phyloP scores from a whole-genome alignment of 1,140 invertebrate species.

The Neodiprion fabricii region DNA sequence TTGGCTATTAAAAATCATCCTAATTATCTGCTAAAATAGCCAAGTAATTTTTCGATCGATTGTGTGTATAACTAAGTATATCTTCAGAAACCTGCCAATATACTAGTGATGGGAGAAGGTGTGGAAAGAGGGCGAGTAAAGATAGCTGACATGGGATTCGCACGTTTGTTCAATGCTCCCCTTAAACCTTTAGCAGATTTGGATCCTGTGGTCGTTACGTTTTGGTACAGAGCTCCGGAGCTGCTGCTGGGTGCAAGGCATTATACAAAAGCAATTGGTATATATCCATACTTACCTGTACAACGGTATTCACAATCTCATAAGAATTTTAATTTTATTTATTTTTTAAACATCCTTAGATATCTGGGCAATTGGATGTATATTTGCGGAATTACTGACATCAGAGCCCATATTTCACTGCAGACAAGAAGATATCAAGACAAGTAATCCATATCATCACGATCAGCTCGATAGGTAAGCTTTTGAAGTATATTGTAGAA shows the following conservation, averaged over 20 bases:
- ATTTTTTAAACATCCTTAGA: conserved; percentile 65
- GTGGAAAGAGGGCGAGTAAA: conserved; percentile 96
- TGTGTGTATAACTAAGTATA: conserved; percentile 20
- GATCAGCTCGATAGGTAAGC: conserved; percentile 90
- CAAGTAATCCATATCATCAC: conserved; percentile 99
- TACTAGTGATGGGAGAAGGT: conserved; percentile 99
- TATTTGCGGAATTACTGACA: conserved; percentile 96
- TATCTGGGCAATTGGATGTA: conserved; percentile 99
- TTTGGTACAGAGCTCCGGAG: conserved; percentile 99
- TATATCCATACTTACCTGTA: conserved; percentile 22
- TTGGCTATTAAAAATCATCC: no score
- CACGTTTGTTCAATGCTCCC: conserved; percentile 97
- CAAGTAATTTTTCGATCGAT: not conserved
- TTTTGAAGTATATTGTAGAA: not conserved
- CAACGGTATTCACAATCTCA: not conserved
- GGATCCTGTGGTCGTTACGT: conserved; percentile 99
- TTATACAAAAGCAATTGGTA: conserved; percentile 98
- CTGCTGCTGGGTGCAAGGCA: conserved; percentile 94
- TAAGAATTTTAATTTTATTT: conserved; percentile 8
- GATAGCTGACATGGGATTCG: conserved; percentile 99
- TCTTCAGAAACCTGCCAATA: conserved; percentile 96
- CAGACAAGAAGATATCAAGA: conserved; percentile 99
- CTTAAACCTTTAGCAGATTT: conserved; percentile 97
- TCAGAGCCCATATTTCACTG: conserved; percentile 99
- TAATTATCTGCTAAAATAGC: no score